phyloP scores from a whole-genome alignment of 2,888 invertebrate species.

The Anodontia alba region DNA sequence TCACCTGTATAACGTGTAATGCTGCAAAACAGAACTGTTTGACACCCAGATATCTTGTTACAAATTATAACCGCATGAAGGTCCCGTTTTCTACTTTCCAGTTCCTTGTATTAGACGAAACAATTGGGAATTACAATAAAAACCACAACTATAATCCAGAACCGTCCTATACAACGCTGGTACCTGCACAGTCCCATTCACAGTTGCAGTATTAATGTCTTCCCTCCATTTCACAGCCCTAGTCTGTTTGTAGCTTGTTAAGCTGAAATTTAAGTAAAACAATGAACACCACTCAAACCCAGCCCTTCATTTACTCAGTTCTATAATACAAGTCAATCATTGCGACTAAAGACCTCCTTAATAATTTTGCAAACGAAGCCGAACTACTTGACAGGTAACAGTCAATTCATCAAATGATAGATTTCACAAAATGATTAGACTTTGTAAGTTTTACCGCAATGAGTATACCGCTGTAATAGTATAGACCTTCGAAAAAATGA shows the following conservation, averaged over 20 bases:
- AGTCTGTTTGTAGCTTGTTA: no score
- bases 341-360: conserved; percentile 6
- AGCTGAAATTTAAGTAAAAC: neutral
- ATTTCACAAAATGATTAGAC: conserved; percentile 9
- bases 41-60: no score
- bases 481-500: conserved; percentile 16
- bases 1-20: no score
- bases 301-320: neutral
- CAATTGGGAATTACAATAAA: no score
- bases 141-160: no score
- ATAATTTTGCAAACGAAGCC: conserved; percentile 1
- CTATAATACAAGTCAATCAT: conserved; percentile 10
- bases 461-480: conserved; percentile 5
- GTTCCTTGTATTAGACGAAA: no score
- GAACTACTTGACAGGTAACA: conserved; percentile 16
- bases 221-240: neutral
- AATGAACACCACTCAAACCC: neutral
- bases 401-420: conserved; percentile 18
- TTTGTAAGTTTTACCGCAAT: conserved; percentile 9
- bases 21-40: no score
- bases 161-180: neutral
- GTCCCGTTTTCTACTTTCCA: no score
- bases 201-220: neutral
- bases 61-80: no score
- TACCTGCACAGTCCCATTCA: neutral